Evolutionary conservation across 2,888 invertebrate genomes (phyloP).

Genomic region (Sabatieria punctata): DNA sequence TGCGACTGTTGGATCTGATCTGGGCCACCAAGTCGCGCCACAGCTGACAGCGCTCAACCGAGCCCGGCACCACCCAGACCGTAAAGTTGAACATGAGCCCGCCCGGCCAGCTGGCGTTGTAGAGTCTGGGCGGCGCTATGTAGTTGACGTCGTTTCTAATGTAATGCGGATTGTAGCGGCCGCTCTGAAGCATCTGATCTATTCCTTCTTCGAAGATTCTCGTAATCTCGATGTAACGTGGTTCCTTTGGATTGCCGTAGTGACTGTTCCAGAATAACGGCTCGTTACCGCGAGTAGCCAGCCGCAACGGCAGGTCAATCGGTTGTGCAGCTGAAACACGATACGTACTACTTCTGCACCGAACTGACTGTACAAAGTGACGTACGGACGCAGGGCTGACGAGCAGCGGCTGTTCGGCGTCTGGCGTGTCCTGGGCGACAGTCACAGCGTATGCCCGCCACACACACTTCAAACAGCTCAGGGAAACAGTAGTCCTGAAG

Average conservation of each 20-base stretch:
- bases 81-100: constrained; percentile 28
- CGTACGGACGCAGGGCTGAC: constrained; percentile 9
- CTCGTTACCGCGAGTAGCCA: constrained; percentile 17
- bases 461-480: constrained; percentile 14
- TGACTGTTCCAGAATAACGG: constrained; percentile 26
- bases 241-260: constrained; percentile 21
- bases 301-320: constrained; percentile 21
- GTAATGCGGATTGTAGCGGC: background rate
- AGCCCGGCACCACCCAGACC: constrained; percentile 14
- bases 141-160: constrained; percentile 23
- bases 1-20: constrained; percentile 8
- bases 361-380: constrained; percentile 2
- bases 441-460: constrained; percentile 23
- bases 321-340: constrained; percentile 13
- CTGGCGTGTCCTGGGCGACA: constrained; percentile 27
- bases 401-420: constrained; percentile 15
- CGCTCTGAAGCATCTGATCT: constrained; percentile 16
- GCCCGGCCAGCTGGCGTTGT: constrained; percentile 27
- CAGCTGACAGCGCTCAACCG: constrained; percentile 16
- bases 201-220: constrained; percentile 23
- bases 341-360: too few species aligned
- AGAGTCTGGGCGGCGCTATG: constrained; percentile 28
- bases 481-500: constrained; percentile 14
- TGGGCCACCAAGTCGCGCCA: constrained; percentile 25
- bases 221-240: constrained; percentile 26